These are phyloP conservation scores for Lordiphosa fenestrarum DNA, from an alignment of 2,888 invertebrate species.

Conservation along the genomic window DNA sequence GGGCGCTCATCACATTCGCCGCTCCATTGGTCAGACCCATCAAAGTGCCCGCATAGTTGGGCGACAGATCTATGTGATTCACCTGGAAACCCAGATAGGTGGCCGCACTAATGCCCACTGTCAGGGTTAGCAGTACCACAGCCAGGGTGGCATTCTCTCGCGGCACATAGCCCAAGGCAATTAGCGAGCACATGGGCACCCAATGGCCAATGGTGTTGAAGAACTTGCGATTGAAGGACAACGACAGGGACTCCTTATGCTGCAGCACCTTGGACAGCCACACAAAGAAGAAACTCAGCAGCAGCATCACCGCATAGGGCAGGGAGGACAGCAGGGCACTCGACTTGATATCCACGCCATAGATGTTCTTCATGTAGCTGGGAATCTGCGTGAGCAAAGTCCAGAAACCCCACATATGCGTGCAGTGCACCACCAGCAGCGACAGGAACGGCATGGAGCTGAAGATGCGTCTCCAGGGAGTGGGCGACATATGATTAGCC, in stretches of 20 bases:
- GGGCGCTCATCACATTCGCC: conserved; percentile 89
- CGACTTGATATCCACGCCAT: conserved; percentile 86
- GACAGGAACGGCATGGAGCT: conserved; percentile 90
- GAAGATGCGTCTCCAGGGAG: conserved; percentile 88
- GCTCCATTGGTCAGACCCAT: conserved; percentile 92
- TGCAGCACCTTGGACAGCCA: conserved; percentile 83
- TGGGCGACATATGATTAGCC: conserved; percentile 75
- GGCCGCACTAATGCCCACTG: conserved; percentile 89
- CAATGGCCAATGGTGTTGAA: conserved; percentile 84
- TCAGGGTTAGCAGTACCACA: conserved; percentile 85
- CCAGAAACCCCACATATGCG: conserved; percentile 91
- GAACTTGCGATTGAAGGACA: conserved; percentile 81
- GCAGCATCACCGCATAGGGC: conserved; percentile 87
- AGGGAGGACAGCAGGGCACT: conserved; percentile 86
- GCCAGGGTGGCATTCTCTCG: conserved; percentile 80
- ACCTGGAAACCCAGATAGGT: conserved; percentile 89
- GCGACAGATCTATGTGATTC: conserved; percentile 92
- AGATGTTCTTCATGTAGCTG: conserved; percentile 88
- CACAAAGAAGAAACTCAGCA: conserved; percentile 87
- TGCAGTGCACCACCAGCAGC: conserved; percentile 87
- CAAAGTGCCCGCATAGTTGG: conserved; percentile 90
- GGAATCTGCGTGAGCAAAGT: conserved; percentile 91
- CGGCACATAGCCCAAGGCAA: conserved; percentile 83
- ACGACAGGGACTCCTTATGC: conserved; percentile 69
- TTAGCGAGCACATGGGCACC: conserved; percentile 86